phyloP scores from a whole-genome alignment of 2,113 vertebrate genomes.

The Ia io region DNA sequence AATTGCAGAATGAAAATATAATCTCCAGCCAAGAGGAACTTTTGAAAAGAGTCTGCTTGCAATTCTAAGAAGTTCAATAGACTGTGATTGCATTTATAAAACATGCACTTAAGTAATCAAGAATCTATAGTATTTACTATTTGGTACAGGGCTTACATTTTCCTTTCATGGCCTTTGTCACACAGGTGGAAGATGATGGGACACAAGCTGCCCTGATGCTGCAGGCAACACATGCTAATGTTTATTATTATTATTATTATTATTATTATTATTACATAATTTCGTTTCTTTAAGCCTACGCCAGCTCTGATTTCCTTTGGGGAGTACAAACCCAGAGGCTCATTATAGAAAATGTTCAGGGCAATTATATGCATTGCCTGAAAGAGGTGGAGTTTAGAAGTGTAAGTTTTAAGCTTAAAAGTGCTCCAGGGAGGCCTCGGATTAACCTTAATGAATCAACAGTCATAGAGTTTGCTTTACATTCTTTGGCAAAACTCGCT shows the following conservation, averaged over 20 bases:
- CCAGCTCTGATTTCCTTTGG: constrained; percentile 20
- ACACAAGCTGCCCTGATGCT: not conserved
- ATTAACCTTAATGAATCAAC: constrained; percentile 53
- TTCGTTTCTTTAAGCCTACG: not conserved
- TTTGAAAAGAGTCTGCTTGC: not conserved
- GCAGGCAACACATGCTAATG: not conserved
- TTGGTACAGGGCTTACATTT: not conserved
- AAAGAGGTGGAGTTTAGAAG: not conserved
- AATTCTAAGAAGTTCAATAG: not conserved
- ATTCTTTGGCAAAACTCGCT: constrained; percentile 59
- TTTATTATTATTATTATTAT: not conserved
- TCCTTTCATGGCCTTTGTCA: not conserved
- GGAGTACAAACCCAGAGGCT: constrained; percentile 8
- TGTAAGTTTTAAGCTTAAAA: constrained; percentile 45
- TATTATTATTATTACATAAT: not conserved
- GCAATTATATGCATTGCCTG: constrained; percentile 1
- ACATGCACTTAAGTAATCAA: not conserved
- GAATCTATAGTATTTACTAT: not conserved
- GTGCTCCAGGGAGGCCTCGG: not conserved
- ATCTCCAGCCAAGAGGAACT: not conserved
- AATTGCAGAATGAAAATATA: not conserved
- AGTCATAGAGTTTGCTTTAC: not conserved
- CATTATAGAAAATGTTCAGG: constrained; percentile 15
- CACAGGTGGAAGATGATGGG: not conserved
- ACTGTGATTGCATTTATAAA: not conserved